Percentiles rank a stretch among this genome's conserved stretches.
phyloP scores from a whole-genome alignment of 2,797 vertebrate species.

The Labeo calbasu region DNA sequence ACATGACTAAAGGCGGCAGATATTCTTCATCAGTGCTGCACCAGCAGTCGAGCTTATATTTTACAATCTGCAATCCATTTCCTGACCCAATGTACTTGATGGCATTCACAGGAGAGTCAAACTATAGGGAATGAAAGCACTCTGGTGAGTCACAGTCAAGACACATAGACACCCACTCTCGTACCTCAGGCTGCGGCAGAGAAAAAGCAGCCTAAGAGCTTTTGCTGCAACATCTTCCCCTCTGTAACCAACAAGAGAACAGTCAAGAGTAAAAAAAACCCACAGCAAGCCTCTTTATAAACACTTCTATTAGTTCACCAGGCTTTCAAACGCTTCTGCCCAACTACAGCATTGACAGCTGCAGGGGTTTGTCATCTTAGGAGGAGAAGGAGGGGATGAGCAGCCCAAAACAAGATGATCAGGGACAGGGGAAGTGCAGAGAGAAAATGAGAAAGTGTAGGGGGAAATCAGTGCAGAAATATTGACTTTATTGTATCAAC shows the following conservation, averaged over 20 bases:
- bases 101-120: slow-evolving; percentile 10
- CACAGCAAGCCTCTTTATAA: slow-evolving; percentile 69
- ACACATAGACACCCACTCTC: slow-evolving; percentile 3
- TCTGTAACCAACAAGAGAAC: slow-evolving; percentile 34
- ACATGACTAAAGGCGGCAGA: slow-evolving; percentile 8
- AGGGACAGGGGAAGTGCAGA: neutral
- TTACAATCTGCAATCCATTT: slow-evolving; percentile 38
- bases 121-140: slow-evolving; percentile 12
- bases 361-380: slow-evolving; percentile 41
- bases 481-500: neutral
- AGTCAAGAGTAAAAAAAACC: slow-evolving; percentile 65
- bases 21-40: slow-evolving; percentile 30
- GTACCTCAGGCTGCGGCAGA: slow-evolving; percentile 25
- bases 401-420: slow-evolving; percentile 17
- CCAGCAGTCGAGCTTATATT: slow-evolving; percentile 20
- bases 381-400: neutral
- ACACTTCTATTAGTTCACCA: slow-evolving; percentile 54
- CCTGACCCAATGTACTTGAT: slow-evolving; percentile 19
- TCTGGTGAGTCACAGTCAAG: slow-evolving; percentile 40
- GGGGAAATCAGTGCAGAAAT: slow-evolving; percentile 10
- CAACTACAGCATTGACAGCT: slow-evolving; percentile 34
- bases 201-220: slow-evolving; percentile 42
- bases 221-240: slow-evolving; percentile 49
- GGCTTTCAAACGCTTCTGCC: slow-evolving; percentile 21
- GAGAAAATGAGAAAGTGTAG: neutral